These are phyloP conservation scores for Serrognathus titanus DNA, from an alignment of 2,888 invertebrate genomes.

Conservation along the genomic window DNA sequence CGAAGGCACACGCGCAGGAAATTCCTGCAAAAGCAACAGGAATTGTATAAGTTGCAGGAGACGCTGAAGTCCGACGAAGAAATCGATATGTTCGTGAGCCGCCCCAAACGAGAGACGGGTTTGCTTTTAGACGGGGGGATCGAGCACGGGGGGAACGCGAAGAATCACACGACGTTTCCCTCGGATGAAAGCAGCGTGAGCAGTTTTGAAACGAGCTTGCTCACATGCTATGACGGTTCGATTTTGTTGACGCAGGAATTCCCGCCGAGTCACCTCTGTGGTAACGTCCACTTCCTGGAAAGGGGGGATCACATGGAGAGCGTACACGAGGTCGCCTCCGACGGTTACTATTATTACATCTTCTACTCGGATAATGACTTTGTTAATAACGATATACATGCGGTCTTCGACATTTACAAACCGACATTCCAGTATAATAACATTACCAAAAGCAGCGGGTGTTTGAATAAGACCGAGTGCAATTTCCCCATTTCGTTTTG, in stretches of 20 bases:
- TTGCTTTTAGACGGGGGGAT: constrained; percentile 65
- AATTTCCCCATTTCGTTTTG: constrained; percentile 68
- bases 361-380: constrained; percentile 85
- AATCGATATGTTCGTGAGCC: constrained; percentile 14
- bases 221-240: constrained; percentile 72
- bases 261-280: constrained; percentile 65
- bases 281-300: constrained; percentile 66
- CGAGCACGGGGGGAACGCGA: constrained; percentile 72
- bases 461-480: constrained; percentile 75
- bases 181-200: constrained; percentile 68
- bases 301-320: constrained; percentile 65
- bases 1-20: constrained; percentile 20
- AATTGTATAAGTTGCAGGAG: constrained; percentile 25
- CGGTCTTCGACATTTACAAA: constrained; percentile 80
- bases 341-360: constrained; percentile 86
- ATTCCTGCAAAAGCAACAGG: constrained; percentile 17
- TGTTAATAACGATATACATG: constrained; percentile 76
- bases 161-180: constrained; percentile 52
- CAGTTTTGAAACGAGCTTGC: constrained; percentile 75
- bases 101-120: constrained; percentile 12
- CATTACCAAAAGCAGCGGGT: constrained; percentile 62
- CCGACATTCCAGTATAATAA: constrained; percentile 78
- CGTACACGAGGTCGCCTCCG: constrained; percentile 67
- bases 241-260: constrained; percentile 72
- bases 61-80: constrained; percentile 23